Conservation (phyloP, 1,140 invertebrate genomes). For the Rhizoglyphus robini region DNA sequence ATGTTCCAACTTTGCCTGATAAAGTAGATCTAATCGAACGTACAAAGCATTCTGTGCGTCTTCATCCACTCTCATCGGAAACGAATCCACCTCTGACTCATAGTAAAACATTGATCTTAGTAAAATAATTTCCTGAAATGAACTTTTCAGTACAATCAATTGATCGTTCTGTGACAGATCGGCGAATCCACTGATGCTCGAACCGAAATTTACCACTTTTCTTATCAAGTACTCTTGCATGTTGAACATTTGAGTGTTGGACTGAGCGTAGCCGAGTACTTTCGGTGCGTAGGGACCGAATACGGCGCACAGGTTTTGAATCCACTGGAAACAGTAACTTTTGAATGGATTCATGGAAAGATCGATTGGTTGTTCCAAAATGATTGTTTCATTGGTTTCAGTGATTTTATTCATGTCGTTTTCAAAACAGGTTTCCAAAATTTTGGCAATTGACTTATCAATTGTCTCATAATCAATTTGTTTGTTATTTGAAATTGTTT, state of each 20-base stretch:
- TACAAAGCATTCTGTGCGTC: neutral
- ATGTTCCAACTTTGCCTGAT: neutral
- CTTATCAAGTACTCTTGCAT: conserved; percentile 77
- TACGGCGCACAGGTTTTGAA: neutral
- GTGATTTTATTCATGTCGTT: too few relatives aligned
- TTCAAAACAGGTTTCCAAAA: too few relatives aligned
- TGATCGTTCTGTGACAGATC: conserved; percentile 83
- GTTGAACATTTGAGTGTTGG: conserved; percentile 64
- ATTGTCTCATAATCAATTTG: neutral
- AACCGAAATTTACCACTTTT: conserved; percentile 76
- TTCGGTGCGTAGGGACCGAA: neutral
- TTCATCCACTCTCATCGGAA: conserved; percentile 34
- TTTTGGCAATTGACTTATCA: too few relatives aligned
- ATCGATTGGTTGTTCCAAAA: too few relatives aligned
- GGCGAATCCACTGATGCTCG: conserved; percentile 71
- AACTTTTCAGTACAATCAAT: conserved; percentile 70
- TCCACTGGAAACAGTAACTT: neutral
- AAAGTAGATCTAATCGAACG: neutral
- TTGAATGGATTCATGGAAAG: too few relatives aligned
- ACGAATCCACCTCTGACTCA: conserved; percentile 63
- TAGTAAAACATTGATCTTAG: conserved; percentile 72
- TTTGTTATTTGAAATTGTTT: neutral
- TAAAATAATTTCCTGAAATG: conserved; percentile 82
- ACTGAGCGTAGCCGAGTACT: neutral
- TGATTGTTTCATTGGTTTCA: too few relatives aligned